Percentiles rank a stretch among this genome's conserved stretches.
phyloP scores from a whole-genome alignment of 2,888 invertebrate genomes.

The Brachyptera putata region DNA sequence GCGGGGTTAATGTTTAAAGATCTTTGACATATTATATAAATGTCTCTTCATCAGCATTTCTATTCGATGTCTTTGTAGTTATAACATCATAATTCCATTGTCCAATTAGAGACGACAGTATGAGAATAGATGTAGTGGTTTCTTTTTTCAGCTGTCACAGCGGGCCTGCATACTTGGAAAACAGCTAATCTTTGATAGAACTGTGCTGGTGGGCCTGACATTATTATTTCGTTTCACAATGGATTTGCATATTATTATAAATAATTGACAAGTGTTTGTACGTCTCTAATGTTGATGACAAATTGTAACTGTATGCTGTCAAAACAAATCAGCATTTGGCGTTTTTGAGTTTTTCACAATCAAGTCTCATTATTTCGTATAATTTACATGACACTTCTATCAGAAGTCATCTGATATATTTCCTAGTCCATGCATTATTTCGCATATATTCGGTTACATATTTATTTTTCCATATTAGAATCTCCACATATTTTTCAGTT shows the following conservation, averaged over 20 bases:
- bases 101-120: not conserved
- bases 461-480: too few species aligned
- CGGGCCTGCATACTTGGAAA: too few species aligned
- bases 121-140: not conserved
- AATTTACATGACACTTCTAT: too few species aligned
- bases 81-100: not conserved
- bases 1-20: not conserved
- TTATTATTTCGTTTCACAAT: too few species aligned
- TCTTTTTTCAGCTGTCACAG: not conserved
- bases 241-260: not conserved
- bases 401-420: too few species aligned
- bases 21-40: not conserved
- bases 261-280: not conserved
- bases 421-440: too few species aligned
- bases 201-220: not conserved
- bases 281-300: not conserved
- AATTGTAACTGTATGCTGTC: conserved; percentile 1
- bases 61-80: not conserved
- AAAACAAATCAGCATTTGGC: not conserved
- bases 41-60: not conserved
- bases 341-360: not conserved
- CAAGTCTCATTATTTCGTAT: conserved; percentile 1
- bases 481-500: too few species aligned
- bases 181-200: too few species aligned
- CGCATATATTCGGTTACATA: too few species aligned